Base-by-base conservation (phyloP, 2,797 vertebrate species). In the Synanceia verrucosa region DNA sequence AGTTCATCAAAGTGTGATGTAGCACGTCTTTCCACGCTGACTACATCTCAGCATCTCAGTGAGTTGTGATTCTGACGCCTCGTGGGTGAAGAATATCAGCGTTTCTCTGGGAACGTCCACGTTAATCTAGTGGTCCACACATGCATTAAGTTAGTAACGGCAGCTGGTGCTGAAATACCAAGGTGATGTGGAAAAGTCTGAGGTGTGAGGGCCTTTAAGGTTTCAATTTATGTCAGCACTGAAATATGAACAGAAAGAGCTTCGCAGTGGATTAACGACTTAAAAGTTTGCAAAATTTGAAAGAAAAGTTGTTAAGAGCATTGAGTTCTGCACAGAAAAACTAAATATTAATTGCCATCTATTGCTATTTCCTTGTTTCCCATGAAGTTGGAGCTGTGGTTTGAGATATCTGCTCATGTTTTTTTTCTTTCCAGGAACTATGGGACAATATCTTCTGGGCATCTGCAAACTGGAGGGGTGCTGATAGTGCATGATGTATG, bases 101-200 rank as follows among this genome's bases (percentile, higher is more conserved):
- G 53, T 64, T 39, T 76, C 82, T 67, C 70, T 21, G 4, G 67
- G 80, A 79, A 73, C 82, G 26, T 84, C 81, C 83, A 77, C 88
- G 81, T 81, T 83, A 83, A 86, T 86, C 81, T 83, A 83, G 58
- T 39, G 51, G 57, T 72, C 73, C 81, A 83, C 80, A 83, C 84
- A 83, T 68, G 83, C 69, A 76, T 29, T 26, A 68, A 37, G 68
- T 84, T 88, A 66, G 13, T n/a, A 37, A 76, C 65, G 72, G 51
- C 2, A 41, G 36, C 29, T 12, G 5, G 13, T 9, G 5, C 1
- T 58, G 4, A 73, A 78, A 52, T 51, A 58, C 51, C 55, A 39
- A 56, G 48, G 63, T 66, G 73, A 56, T 65, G 78, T 80, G 82
- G 79, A 86, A 83, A 84, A 57, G 34, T 44, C 19, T 0, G 18